Base-by-base conservation (phyloP, 2,797 vertebrate species). In the Clarias pachynema region DNA sequence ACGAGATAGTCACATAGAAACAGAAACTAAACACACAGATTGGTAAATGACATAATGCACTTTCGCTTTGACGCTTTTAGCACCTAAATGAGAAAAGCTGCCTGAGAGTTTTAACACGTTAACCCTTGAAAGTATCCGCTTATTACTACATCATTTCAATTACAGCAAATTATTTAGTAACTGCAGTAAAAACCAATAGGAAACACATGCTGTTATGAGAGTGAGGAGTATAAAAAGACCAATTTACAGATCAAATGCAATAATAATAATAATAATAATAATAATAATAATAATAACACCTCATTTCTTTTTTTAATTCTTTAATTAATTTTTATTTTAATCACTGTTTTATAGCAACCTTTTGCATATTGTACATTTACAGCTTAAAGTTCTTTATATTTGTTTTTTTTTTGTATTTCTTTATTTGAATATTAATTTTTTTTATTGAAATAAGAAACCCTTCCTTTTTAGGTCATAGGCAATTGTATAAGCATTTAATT, bases 21-120 rank as follows among this genome's bases (percentile, higher is more conserved):
- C 57, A 18, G 81, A 83, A 83, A 83, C 62, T 40, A 62, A 79
- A 15, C 34, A 44, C 59, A 44, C 24, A 79, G 10, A 37, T 15
- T 29, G 60, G 15, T 29, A 65, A 49, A 80, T 80, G 78, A 80
- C 78, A 65, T 80, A 44, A 80, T 66, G 62, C 5, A 5, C 49
- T 80, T 80, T 65, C 62, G 18, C 20, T 80, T 9, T 80, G 37
- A 65, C 5, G 8, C 37, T 20, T 40, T 49, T 65, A 49, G 3
- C 37, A 49, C 37, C 24, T 26, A 26, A 15, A n/a, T 37, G 20
- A 16, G 20, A 40, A 79, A 62, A 2, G 1, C 20, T 62, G 57
- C 34, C 34, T 44, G 59, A 24, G 53, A 59, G 20, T 37, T 59
- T 59, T 37, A n/a, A 73, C 24, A 16, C 44, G 16, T 79, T 79